A percentile compares a stretch with the other conserved stretches of the same genome.
Conservation (phyloP, 2,888 invertebrate species). For the Platynereis dumerilii region DNA sequence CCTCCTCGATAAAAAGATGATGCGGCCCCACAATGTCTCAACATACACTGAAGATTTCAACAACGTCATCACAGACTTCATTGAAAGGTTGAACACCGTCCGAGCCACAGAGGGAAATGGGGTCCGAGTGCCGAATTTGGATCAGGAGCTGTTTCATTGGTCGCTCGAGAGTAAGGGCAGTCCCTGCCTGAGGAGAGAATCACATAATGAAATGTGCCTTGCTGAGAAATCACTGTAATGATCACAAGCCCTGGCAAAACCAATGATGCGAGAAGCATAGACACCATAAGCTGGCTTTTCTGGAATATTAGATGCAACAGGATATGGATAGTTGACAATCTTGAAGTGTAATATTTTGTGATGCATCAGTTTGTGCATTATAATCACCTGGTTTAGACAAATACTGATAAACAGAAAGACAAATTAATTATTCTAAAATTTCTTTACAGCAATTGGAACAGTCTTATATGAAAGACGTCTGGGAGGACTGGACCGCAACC, state of each 20-base stretch:
- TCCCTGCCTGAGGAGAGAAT: too few relatives aligned
- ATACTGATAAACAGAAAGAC: neutral
- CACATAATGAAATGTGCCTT: too few relatives aligned
- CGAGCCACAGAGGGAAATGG: neutral
- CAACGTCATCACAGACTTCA: conserved; percentile 25
- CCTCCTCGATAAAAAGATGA: conserved; percentile 21
- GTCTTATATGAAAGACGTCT: conserved; percentile 34
- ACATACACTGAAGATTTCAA: conserved; percentile 25
- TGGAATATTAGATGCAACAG: too few relatives aligned
- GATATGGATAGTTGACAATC: too few relatives aligned
- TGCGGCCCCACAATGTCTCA: conserved; percentile 22
- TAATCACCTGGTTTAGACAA: neutral
- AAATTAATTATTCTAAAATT: neutral
- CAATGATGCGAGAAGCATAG: too few relatives aligned
- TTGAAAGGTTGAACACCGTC: conserved; percentile 7
- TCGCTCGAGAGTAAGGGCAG: conserved; percentile 27
- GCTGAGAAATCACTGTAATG: too few relatives aligned
- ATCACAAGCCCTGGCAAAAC: too few relatives aligned
- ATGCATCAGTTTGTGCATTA: too few relatives aligned
- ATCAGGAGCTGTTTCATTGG: conserved; percentile 28
- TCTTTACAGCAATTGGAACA: conserved; percentile 32
- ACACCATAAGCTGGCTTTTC: too few relatives aligned
- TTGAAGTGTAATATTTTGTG: too few relatives aligned
- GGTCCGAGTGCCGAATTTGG: conserved; percentile 22
- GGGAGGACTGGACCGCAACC: conserved; percentile 29